Evolutionary conservation across 1,140 invertebrate species (phyloP), one percentile per base, ranked within the genome.

Genomic region (Heterodera schachtii): DNA sequence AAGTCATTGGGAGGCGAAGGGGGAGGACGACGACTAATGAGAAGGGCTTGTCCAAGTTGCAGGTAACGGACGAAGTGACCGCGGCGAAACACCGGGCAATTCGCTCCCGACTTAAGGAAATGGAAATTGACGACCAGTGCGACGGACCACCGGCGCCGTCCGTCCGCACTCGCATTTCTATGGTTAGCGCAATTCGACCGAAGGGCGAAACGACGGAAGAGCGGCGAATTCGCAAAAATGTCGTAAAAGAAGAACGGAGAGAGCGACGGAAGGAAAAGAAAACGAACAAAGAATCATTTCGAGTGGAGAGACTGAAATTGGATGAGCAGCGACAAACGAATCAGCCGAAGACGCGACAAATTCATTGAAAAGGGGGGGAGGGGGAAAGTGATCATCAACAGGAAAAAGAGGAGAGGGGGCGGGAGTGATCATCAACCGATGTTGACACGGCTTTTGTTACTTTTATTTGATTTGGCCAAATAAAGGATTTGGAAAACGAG

Each of bases 211-310:
- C 93, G 0, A 87, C 93, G 0, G 94, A 96, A 84, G 94, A 97
- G 85, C 93, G 93, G 88, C 93, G 90, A 92, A 93, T 90, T 86
- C 83, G 83, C 46, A 84, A 86, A 79, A 44, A 73, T 66, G 82
- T 78, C 21, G 79, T 88, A 21, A 88, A 78, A 57, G 83, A 84
- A 41, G 82, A 88, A 67, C 83, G 81, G 13, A 75, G 81, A 41
- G 94, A 95, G 88, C 93, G 96, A 86, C 92, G 95, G 90, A 88
- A 93, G 79, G 95, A 97, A 89, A 94, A 94, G 90, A 97, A 97
- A 90, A 92, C 93, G 0, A 97, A 96, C 88, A 93, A 92, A 43
- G 90, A 93, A 80, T 94, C 94, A 0, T 97, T 97, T 90, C 95
- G 95, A 89, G 93, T 95, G 84, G 95, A 97, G 90, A 94, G 94